Base-by-base conservation (phyloP, 2,888 invertebrate genomes). In the Ophraella communa region DNA sequence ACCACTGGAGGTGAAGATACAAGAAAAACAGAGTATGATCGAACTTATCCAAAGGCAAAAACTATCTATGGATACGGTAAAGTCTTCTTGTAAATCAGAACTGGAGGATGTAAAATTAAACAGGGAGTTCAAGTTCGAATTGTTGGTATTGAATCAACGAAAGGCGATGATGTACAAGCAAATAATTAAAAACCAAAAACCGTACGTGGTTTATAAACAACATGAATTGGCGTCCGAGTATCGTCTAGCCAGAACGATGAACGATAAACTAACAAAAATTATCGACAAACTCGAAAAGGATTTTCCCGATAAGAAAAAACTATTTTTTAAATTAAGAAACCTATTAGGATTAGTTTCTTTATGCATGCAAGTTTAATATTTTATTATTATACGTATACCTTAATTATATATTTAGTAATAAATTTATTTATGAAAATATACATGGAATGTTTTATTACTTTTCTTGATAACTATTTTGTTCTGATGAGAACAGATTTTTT, bases 61-160 rank as follows among this genome's bases (percentile, higher is more conserved):
- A 7, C 14, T 1, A 2, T 51, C 8, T 1, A 24, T 1, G 2
- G 10, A 24, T 27, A 10, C n/a, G n/a, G n/a, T 8, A 23, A 23
- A 51, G 11, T n/a, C 17, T 10, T 17, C 7, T 23, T 10, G n/a
- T 3, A 27, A 27, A 51, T 14, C 21, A 2, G 49, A 51, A 56
- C 67, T 76, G 7, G 79, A 83, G 53, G 73, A 77, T 10, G 61
- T 74, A 7, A 82, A 83, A 72, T 83, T 84, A 2, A 81, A 84
- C 54, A 79, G 84, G 30, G 80, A 80, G 35, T 63, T 84, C 53
- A 87, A 87, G 72, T 80, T 88, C 64, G 86, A 88, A 75, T 77
- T 84, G 61, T 74, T 93, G 18, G 86, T 92, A 0, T 86, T 89
- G 52, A 87, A 88, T 71, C 93, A 94, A 78, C 87, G 89, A 27